Base-by-base conservation (phyloP, 1,140 invertebrate species). In the Bicyclus anynana region DNA sequence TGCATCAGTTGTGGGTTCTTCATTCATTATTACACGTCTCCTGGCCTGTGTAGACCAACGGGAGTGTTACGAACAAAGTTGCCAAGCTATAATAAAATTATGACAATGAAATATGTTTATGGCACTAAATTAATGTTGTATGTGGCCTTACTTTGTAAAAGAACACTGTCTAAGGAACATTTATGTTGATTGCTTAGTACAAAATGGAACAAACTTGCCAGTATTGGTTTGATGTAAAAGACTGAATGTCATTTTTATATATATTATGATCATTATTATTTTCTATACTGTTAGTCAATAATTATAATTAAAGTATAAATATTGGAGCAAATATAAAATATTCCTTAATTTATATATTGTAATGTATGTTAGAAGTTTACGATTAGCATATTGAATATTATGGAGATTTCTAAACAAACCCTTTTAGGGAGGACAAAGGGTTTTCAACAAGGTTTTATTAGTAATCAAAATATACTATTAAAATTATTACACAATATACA, bases 191-290 rank as follows among this genome's bases (percentile, higher is more conserved):
- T 80, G 76, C 73, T 86, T 83, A 88, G 85, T 88, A 88, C 85
- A 87, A 88, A 87, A 80, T 82, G 65, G 76, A 81, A 84, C 75
- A 84, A 85, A 85, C 83, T 88, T 88, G 85, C 85, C 85, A 88
- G 85, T 88, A 88, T 88, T 88, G 85, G 85, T 84, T 85, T 82
- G 73, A 84, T 84, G 69, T 83, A 84, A 82, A 86, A 88, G 85
- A 88, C 85, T 88, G 85, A 88, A 80, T 81, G 83, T 88, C 85
- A 74, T 84, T 76, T 83, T 80, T 72, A 64, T 16, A 20, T 42
- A 33, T 33, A 33, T 33, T 79, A 75, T 76, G 70, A 63, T 71
- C 65, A 72, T 75, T 83, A 75, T 83, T 83, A 76, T 77, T 81
- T 77, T 78, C 48, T 75, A 67, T 60, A 75, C 60, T 71, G 69